These are phyloP conservation scores for Acanthococcus lagerstroemiae DNA, from an alignment of 2,888 invertebrate species.

Conservation along the genomic window DNA sequence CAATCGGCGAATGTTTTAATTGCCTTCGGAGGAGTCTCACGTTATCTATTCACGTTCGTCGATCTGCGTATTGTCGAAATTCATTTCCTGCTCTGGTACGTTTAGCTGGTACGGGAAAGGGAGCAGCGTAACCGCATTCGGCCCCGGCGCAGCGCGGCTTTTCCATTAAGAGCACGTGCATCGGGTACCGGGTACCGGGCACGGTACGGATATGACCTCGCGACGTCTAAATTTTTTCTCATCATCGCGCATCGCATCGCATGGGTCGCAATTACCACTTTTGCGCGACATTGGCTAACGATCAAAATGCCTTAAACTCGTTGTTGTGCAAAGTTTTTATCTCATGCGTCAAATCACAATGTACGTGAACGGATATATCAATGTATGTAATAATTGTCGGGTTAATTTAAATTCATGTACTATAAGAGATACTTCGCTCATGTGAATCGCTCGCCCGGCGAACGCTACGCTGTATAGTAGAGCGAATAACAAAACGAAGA, in stretches of 20 bases:
- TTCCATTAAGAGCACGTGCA: no score
- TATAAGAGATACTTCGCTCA: constrained; percentile 14
- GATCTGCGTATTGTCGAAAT: no score
- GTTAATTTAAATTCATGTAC: constrained; percentile 24
- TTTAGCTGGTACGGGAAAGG: no score
- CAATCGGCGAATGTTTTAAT: no score
- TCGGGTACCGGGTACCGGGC: no score
- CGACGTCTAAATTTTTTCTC: neutral
- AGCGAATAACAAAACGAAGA: constrained; percentile 8
- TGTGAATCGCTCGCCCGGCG: neutral
- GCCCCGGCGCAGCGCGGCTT: no score
- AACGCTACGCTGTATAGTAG: neutral
- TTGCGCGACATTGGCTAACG: constrained; percentile 6
- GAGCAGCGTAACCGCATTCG: no score
- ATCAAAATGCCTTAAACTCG: constrained; percentile 5
- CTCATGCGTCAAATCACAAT: constrained; percentile 8
- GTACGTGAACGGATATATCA: constrained; percentile 28
- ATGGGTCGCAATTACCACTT: neutral
- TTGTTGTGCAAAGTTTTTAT: neutral
- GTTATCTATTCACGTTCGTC: no score
- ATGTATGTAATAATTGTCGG: constrained; percentile 22
- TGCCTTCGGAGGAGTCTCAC: no score
- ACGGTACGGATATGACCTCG: no score
- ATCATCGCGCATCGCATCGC: neutral
- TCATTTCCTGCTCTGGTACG: no score